Base-by-base conservation (phyloP, 2,113 vertebrate species). In the Alethe castanea region DNA sequence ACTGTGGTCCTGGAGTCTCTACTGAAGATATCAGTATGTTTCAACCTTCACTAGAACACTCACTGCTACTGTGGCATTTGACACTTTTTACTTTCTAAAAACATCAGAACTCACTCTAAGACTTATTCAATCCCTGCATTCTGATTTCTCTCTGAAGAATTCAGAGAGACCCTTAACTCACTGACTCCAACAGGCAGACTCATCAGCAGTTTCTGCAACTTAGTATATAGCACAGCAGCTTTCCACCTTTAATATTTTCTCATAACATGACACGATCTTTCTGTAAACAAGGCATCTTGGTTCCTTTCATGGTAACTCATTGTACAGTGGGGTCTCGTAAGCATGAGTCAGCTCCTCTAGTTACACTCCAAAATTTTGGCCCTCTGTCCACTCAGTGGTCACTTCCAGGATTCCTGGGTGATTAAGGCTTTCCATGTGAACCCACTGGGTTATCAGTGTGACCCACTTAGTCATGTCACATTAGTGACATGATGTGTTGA, bases 301-400 rank as follows among this genome's bases (percentile, higher is more conserved):
- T 50, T 77, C 1, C 18, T 81, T 71, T 91, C 36, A 50, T 79
- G 19, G 12, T 47, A 14, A 7, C 24, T 70, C 24, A 11, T 59
- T 64, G 5, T 25, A 18, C 53, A 64, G 28, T 40, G 24, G 10
- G 5, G 10, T 20, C 8, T 88, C 31, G 67, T 79, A 36, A 64
- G 31, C 31, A 53, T 6, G 8, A 25, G 8, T 53, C 24, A 67
- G 23, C 3, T 80, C 28, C 12, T 72, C 12, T 72, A 59, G 24
- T 5, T 2, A 22, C 13, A 19, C 9, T 66, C 26, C 1, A 38
- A 73, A 45, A 17, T 64, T 81, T 87, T 0, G 0, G 18, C 23
- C 18, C 5, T 53, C 44, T 77, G 31, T 15, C 7, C 8, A n/a
- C 13, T 16, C 15, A 7, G 4, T 48, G 11, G 77, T 38, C 26